phyloP scores from a whole-genome alignment of 2,888 invertebrate genomes.

The Drosophila borborema region DNA sequence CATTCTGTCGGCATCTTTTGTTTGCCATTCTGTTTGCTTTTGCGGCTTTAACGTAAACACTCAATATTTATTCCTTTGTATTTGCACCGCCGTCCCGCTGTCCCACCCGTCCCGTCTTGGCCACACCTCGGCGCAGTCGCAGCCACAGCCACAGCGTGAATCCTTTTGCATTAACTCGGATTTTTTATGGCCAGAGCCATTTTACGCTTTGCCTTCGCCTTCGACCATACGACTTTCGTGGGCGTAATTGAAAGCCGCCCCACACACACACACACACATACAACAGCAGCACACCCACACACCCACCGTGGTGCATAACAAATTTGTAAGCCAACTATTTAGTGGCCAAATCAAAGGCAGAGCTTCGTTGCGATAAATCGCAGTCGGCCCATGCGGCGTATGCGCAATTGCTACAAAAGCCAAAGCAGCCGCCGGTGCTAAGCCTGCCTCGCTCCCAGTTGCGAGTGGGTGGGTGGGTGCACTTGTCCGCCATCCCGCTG shows the following conservation, averaged over 20 bases:
- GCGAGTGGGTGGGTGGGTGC: conserved; percentile 19
- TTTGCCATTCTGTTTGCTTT: conserved; percentile 65
- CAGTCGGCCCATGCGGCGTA: conserved; percentile 45
- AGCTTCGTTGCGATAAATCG: conserved; percentile 48
- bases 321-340: conserved; percentile 78
- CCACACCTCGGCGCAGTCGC: conserved; percentile 2
- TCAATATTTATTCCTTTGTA: conserved; percentile 77
- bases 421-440: conserved; percentile 33
- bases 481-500: conserved; percentile 41
- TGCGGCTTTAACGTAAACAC: conserved; percentile 69
- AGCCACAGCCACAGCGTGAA: conserved; percentile 50
- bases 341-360: conserved; percentile 71
- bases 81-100: conserved; percentile 20
- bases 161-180: conserved; percentile 67
- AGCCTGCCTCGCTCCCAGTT: conserved; percentile 3
- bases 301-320: conserved; percentile 57
- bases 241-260: conserved; percentile 76
- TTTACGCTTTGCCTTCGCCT: conserved; percentile 40
- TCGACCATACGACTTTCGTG: conserved; percentile 46
- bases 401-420: conserved; percentile 66
- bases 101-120: background rate
- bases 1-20: conserved; percentile 38
- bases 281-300: background rate
- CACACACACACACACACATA: conserved; percentile 21
- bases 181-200: conserved; percentile 69